These are phyloP conservation scores for Lepidurus arcticus DNA, from an alignment of 1,140 invertebrate genomes.

Conservation along the genomic window DNA sequence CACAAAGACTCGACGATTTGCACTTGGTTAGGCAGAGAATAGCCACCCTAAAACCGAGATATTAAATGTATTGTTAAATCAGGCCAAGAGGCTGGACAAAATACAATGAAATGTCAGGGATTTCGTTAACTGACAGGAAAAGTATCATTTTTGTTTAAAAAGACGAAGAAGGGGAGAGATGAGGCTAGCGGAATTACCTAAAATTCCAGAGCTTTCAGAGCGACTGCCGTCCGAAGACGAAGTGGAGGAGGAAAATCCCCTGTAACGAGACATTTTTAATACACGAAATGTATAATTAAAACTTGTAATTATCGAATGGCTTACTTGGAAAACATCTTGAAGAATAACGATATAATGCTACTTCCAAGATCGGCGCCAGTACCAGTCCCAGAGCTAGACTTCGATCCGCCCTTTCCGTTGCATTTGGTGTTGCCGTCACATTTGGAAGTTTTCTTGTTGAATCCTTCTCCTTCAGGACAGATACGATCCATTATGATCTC, in stretches of 20 bases:
- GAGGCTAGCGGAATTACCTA: neutral
- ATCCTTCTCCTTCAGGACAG: slow-evolving; percentile 29
- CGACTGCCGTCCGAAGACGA: neutral
- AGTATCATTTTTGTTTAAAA: neutral
- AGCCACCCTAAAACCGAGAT: slow-evolving; percentile 16
- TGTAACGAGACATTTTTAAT: neutral
- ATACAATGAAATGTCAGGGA: neutral
- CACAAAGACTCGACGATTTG: neutral
- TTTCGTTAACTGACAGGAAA: neutral
- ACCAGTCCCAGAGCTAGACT: neutral
- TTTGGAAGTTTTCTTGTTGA: slow-evolving; percentile 23
- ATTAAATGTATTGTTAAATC: neutral
- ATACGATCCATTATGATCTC: slow-evolving; percentile 29
- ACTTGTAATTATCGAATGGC: neutral
- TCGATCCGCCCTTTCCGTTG: neutral
- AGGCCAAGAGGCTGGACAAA: neutral
- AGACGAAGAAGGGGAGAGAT: neutral
- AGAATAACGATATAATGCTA: neutral
- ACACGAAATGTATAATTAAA: neutral
- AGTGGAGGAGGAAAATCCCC: neutral
- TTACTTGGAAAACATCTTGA: neutral
- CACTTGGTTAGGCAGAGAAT: slow-evolving; percentile 7
- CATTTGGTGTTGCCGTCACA: slow-evolving; percentile 21
- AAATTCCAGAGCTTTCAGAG: neutral
- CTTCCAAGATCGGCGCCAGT: neutral